Conservation (phyloP, 1,140 invertebrate genomes). For the Acromyrmex charruanus region DNA sequence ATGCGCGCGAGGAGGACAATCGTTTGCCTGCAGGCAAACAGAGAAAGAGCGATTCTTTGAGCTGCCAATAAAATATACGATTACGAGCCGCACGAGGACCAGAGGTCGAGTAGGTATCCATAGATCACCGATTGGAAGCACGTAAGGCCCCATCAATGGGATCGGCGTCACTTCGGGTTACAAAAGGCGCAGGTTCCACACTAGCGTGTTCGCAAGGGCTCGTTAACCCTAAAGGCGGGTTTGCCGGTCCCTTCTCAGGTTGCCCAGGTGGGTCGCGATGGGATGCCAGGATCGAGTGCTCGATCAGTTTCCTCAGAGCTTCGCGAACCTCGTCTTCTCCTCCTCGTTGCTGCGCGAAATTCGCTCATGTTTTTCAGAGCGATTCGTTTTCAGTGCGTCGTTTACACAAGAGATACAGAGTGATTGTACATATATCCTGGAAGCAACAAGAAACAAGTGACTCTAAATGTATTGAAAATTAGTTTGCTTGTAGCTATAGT, state of each 20-base stretch:
- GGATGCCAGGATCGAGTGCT: constrained; percentile 66
- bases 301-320: constrained; percentile 72
- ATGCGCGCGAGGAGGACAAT: constrained; percentile 65
- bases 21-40: constrained; percentile 62
- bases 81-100: constrained; percentile 67
- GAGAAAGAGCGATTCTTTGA: constrained; percentile 64
- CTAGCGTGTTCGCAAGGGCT: constrained; percentile 72
- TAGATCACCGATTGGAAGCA: constrained; percentile 81
- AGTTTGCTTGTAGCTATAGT: neutral
- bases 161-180: constrained; percentile 70
- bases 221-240: constrained; percentile 72
- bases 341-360: constrained; percentile 1
- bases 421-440: neutral
- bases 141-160: constrained; percentile 71
- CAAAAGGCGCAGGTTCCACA: constrained; percentile 80
- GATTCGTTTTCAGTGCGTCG: neutral
- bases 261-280: constrained; percentile 73
- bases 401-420: neutral
- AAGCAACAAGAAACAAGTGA: constrained; percentile 1
- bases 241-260: constrained; percentile 79
- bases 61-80: constrained; percentile 81
- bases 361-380: constrained; percentile 22
- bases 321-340: constrained; percentile 63
- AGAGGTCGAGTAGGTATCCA: constrained; percentile 81
- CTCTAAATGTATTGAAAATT: neutral